Percentiles rank a stretch among this genome's conserved stretches.
Evolutionary conservation across 1,140 invertebrate genomes (phyloP).

Genomic region (Orchesella cincta): DNA sequence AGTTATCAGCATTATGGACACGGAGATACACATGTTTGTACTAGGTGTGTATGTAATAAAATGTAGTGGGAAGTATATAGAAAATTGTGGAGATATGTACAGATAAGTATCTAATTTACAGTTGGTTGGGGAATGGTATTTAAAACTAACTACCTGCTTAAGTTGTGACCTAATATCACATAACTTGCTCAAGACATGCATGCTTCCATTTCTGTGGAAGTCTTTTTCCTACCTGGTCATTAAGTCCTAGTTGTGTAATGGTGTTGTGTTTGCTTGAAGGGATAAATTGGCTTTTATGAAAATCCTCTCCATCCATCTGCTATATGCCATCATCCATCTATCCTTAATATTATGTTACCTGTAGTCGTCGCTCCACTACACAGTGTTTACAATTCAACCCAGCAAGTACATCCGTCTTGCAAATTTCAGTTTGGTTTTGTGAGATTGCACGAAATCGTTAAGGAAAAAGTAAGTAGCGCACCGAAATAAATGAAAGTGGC

Average conservation of each 20-base stretch:
- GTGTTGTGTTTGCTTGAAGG: constrained; percentile 4
- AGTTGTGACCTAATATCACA: neutral
- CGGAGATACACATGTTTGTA: neutral
- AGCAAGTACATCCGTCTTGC: constrained; percentile 18
- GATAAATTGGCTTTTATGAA: constrained; percentile 20
- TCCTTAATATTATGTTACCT: constrained; percentile 6
- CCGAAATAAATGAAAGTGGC: neutral
- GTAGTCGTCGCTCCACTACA: neutral
- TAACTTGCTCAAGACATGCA: constrained; percentile 1
- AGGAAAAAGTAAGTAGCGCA: neutral
- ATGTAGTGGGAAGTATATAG: neutral
- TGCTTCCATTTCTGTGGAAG: neutral
- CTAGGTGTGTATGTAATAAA: neutral
- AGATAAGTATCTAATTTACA: constrained; percentile 17
- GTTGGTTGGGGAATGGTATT: neutral
- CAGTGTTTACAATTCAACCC: neutral
- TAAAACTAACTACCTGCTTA: neutral
- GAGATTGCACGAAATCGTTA: neutral
- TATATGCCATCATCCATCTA: constrained; percentile 19
- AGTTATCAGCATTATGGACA: neutral
- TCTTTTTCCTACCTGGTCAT: constrained; percentile 11
- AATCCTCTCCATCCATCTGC: constrained; percentile 17
- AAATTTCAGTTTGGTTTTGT: neutral
- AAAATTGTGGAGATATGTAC: neutral
- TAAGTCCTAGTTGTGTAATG: constrained; percentile 17